Percentiles rank a stretch among this genome's conserved stretches.
phyloP scores from a whole-genome alignment of 30 jellyfish, hydroid and myxozoan genomes.

The Sanderia malayensis region DNA sequence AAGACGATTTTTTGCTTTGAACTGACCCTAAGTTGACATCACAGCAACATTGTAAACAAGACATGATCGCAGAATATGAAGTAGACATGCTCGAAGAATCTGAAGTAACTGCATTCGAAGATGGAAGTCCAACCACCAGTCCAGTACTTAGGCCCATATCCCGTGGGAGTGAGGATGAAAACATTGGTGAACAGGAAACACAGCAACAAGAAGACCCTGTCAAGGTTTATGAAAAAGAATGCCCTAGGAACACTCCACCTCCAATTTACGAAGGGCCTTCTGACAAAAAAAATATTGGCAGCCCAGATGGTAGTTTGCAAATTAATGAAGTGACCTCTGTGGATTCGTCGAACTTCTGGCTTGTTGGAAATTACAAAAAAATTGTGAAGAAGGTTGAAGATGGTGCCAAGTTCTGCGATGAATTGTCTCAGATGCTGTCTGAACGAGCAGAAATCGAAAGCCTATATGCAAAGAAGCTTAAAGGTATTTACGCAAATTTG shows the following conservation, averaged over 20 bases:
- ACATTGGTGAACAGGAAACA: no score
- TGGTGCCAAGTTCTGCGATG: slow-evolving; percentile 78
- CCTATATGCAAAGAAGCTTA: slow-evolving; percentile 78
- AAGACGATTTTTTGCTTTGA: no score
- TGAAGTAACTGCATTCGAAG: neutral
- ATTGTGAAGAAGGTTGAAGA: slow-evolving; percentile 74
- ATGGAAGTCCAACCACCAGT: neutral
- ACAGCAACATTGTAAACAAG: no score
- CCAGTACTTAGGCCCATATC: no score
- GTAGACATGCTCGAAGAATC: neutral
- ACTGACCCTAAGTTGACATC: no score
- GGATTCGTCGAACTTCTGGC: slow-evolving; percentile 56
- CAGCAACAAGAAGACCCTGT: no score
- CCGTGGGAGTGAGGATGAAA: no score
- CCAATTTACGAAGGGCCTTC: slow-evolving; percentile 36
- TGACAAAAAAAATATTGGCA: no score
- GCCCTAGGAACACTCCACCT: slow-evolving; percentile 60
- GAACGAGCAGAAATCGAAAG: slow-evolving; percentile 90
- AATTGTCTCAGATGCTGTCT: slow-evolving; percentile 70
- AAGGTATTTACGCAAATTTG: slow-evolving; percentile 38
- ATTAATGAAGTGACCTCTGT: no score
- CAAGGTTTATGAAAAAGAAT: neutral
- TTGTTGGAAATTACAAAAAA: slow-evolving; percentile 62
- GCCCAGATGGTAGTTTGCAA: no score
- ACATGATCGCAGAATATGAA: neutral